Base-by-base conservation (phyloP, 1,140 invertebrate species). In the Drosophila willistoni region DNA sequence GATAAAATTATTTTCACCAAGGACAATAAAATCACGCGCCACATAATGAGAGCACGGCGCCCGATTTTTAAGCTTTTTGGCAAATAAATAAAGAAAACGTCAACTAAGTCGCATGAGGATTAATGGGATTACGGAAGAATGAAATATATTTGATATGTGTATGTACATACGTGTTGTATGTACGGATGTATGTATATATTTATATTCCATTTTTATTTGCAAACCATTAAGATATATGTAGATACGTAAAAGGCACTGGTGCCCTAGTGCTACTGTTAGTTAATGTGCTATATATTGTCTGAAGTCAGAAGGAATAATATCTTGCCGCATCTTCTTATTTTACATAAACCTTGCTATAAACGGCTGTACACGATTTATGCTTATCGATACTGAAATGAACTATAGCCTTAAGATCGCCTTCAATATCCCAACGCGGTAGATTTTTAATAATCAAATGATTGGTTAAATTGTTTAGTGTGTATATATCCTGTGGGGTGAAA, bases 151-250 rank as follows among this genome's bases (percentile, higher is more conserved):
- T 73, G 59, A 51, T 34, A 62, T 44, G 56, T 68, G 64, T 64
- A 74, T 72, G 56, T 74, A 75, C 56, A 68, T 76, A 56, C 60
- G 68, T 61, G 4, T 34, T 0, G 34, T 36, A 36, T 36, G 34
- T 36, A 36, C 34, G 34, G 10, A 36, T 36, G 34, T 36, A 36
- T 36, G 29, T 1, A 36, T 36, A 36, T 36, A 25, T 4, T 25
- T 25, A 36, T 75, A 76, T 67, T 76, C 64, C 56, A 60, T 66
- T 65, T 71, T 76, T 86, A 82, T 86, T 86, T 87, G 83, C 69
- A 76, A 76, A 74, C 76, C 64, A 86, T 86, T 86, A 73, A 82
- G 79, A 82, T 87, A 39, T 39, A 39, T 9, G 34, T 10, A 36
- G 34, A 36, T 9, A 13, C 10, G 12, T 9, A 9, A 10, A 36